Base-by-base conservation (phyloP, 1,140 invertebrate genomes). In the Hormaphis cornu region DNA sequence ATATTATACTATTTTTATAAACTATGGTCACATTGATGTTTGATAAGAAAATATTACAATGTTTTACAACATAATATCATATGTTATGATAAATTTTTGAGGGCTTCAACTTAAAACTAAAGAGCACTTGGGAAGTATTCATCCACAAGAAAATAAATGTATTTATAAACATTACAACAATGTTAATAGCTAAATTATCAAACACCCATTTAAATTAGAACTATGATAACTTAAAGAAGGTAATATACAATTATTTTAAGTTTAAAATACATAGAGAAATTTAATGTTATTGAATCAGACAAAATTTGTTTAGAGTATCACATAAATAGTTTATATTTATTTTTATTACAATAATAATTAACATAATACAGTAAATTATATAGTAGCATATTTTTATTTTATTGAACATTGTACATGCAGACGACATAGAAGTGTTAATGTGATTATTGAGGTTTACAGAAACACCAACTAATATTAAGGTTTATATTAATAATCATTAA, bases 1-100 rank as follows among this genome's bases (percentile, higher is more conserved):
- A n/a, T n/a, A n/a, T n/a, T n/a, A n/a, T n/a, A n/a, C n/a, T n/a
- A 37, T 40, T 22, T 16, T 22, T 5, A 22, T 37, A 22, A 35
- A 8, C 30, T 35, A 56, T 24, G n/a, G n/a, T 58, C 24, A 28
- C 8, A 16, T n/a, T n/a, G n/a, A n/a, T n/a, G 4, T 24, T 40
- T 40, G 20, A 58, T 58, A 33, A 58, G 35, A 58, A 58, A 40
- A 58, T n/a, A n/a, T n/a, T 58, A 58, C 33, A 58, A 58, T 58
- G 7, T 58, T 35, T 14, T 37, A 56, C 37, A n/a, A 58, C 54
- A 58, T 24, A 58, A 40, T 37, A 14, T 30, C 7, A 24, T 58
- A 1, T 24, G 30, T 37, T 4, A 9, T n/a, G n/a, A 8, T 24
- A 9, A 40, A n/a, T 40, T 24, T 58, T 58, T 12, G 7, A 58